A percentile compares a stretch with the other conserved stretches of the same genome.
Conservation (phyloP, 2,113 vertebrate genomes). For the Pachyramphus minor region DNA sequence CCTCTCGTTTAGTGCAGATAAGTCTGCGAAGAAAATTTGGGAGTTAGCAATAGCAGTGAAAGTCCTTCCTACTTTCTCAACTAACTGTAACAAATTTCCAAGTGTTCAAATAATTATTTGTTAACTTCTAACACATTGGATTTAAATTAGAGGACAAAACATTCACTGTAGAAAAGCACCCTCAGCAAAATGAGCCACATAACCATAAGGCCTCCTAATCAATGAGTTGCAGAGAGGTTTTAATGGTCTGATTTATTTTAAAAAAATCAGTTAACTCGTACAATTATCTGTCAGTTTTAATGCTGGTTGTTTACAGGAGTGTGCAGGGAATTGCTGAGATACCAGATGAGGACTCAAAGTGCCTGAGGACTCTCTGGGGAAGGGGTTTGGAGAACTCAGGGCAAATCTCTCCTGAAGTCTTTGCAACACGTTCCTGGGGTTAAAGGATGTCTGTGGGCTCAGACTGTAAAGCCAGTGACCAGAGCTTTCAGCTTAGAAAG, state of each 20-base stretch:
- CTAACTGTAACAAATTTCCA: neutral
- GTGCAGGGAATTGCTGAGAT: neutral
- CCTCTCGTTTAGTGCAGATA: neutral
- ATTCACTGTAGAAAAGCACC: neutral
- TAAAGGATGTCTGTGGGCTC: neutral
- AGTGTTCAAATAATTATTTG: conserved; percentile 9
- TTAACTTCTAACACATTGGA: neutral
- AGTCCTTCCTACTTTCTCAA: neutral
- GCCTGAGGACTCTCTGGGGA: neutral
- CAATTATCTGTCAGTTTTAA: neutral
- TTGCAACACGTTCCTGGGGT: neutral
- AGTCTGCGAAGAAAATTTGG: neutral
- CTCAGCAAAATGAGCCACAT: conserved; percentile 30
- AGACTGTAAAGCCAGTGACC: neutral
- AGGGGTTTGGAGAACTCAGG: neutral
- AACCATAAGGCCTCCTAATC: neutral
- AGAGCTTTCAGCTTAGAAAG: neutral
- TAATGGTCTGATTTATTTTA: neutral
- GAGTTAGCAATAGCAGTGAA: neutral
- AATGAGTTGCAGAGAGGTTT: neutral
- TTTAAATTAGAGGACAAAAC: neutral
- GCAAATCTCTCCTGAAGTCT: neutral
- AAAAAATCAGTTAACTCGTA: neutral
- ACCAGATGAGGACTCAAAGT: neutral
- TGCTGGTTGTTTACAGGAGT: neutral